Percentiles rank a stretch among this genome's conserved stretches.
These are phyloP conservation scores for Mormyrus proboscirostris DNA, from an alignment of 2,797 vertebrate species.

Conservation along the genomic window DNA sequence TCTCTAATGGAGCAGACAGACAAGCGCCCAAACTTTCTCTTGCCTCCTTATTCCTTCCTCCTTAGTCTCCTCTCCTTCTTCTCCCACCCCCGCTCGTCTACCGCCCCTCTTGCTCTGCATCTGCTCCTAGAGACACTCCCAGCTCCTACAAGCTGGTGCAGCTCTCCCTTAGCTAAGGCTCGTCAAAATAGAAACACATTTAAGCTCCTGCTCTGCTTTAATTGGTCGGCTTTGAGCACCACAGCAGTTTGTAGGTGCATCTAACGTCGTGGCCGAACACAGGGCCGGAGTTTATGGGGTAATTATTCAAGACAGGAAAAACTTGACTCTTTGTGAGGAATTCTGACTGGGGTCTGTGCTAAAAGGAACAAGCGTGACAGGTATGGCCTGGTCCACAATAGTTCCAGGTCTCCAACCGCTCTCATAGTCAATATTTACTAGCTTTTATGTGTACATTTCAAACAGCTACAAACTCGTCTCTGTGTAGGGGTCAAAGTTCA, in stretches of 20 bases:
- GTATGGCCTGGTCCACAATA: background rate
- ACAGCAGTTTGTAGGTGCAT: background rate
- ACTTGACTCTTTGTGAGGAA: background rate
- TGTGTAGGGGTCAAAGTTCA: conserved; percentile 1
- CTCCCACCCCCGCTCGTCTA: conserved; percentile 2
- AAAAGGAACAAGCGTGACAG: background rate
- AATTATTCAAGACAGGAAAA: background rate
- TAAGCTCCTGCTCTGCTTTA: background rate
- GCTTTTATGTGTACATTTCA: background rate
- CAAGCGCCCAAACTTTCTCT: conserved; percentile 7
- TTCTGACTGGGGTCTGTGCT: background rate
- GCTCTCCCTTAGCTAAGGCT: background rate
- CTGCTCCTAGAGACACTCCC: background rate
- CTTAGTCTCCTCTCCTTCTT: conserved; percentile 7
- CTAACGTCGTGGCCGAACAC: background rate
- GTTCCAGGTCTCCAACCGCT: background rate
- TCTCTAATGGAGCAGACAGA: conserved; percentile 35
- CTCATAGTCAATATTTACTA: background rate
- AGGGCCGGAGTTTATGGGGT: background rate
- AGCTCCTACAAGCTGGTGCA: background rate
- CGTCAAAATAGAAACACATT: background rate
- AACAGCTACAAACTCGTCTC: background rate
- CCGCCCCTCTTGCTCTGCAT: background rate
- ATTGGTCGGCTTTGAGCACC: background rate
- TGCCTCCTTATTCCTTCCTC: conserved; percentile 16